Conservation (phyloP, 2,888 invertebrate species). For the Pharmacophagus antenor region DNA sequence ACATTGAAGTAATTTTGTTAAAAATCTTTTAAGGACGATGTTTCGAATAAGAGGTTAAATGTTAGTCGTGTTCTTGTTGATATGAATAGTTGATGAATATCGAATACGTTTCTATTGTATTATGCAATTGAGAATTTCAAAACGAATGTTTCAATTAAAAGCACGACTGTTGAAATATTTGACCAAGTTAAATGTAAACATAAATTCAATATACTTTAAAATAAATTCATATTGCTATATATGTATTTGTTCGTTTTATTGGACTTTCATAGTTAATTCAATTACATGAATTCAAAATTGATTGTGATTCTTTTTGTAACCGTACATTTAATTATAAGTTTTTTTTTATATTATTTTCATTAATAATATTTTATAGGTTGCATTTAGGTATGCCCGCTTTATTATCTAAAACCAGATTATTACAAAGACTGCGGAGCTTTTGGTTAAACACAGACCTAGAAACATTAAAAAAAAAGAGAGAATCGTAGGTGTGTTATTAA, state of each 20-base stretch:
- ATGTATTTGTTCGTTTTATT: conserved; percentile 5
- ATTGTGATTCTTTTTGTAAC: conserved; percentile 9
- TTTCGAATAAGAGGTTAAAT: too few species aligned
- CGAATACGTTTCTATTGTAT: neutral
- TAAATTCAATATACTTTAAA: conserved; percentile 7
- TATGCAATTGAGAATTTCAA: neutral
- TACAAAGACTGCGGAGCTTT: too few species aligned
- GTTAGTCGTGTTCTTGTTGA: too few species aligned
- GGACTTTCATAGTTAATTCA: conserved; percentile 10
- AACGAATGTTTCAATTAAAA: neutral
- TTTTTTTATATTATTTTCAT: neutral
- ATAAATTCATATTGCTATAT: conserved; percentile 2
- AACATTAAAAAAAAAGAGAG: too few species aligned
- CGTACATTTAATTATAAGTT: neutral
- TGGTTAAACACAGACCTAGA: too few species aligned
- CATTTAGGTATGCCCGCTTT: too few species aligned
- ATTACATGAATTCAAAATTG: conserved; percentile 21
- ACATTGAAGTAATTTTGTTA: too few species aligned
- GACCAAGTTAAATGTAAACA: conserved; percentile 13
- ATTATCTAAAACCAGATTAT: too few species aligned
- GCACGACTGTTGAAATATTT: neutral
- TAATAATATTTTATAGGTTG: too few species aligned
- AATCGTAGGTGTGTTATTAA: too few species aligned
- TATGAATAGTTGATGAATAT: too few species aligned
- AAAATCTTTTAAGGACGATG: too few species aligned